Evolutionary conservation across 2,797 vertebrate genomes (phyloP).

Genomic region (Perodicticus potto): DNA sequence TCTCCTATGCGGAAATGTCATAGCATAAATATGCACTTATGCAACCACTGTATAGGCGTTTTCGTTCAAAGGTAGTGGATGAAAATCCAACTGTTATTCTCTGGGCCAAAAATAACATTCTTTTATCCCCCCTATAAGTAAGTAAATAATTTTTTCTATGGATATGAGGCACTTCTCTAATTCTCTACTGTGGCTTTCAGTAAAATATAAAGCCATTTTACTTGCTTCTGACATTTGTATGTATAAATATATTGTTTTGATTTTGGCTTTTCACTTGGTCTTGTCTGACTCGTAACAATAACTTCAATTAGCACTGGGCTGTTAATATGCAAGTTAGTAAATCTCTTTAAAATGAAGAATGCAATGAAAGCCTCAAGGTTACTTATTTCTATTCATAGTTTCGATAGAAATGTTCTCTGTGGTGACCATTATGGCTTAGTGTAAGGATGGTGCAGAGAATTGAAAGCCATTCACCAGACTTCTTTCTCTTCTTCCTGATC

Average conservation of each 20-base stretch:
- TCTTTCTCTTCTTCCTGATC: slow-evolving; percentile 33
- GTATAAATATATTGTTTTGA: slow-evolving; percentile 31
- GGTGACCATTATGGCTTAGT: slow-evolving; percentile 33
- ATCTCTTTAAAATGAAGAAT: slow-evolving; percentile 48
- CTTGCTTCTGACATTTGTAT: slow-evolving; percentile 42
- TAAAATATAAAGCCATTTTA: slow-evolving; percentile 20
- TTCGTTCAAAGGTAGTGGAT: slow-evolving; percentile 30
- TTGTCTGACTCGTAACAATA: slow-evolving; percentile 55
- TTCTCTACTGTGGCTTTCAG: slow-evolving; percentile 54
- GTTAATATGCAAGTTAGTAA: slow-evolving; percentile 51
- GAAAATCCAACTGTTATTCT: slow-evolving; percentile 30
- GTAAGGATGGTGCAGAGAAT: slow-evolving; percentile 50
- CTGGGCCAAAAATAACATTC: slow-evolving; percentile 8
- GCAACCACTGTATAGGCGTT: background rate
- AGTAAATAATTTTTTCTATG: slow-evolving; percentile 53
- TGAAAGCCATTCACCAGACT: slow-evolving; percentile 45
- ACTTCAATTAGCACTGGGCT: slow-evolving; percentile 19
- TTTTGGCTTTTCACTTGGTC: slow-evolving; percentile 53
- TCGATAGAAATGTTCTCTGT: slow-evolving; percentile 55
- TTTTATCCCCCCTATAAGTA: slow-evolving; percentile 20
- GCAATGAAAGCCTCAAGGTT: slow-evolving; percentile 37
- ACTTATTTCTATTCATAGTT: slow-evolving; percentile 64
- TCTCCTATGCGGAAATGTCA: slow-evolving; percentile 51
- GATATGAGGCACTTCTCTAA: slow-evolving; percentile 15
- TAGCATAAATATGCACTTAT: slow-evolving; percentile 50